Conservation (phyloP, 2,888 invertebrate genomes). For the Metacarcinus magister region DNA sequence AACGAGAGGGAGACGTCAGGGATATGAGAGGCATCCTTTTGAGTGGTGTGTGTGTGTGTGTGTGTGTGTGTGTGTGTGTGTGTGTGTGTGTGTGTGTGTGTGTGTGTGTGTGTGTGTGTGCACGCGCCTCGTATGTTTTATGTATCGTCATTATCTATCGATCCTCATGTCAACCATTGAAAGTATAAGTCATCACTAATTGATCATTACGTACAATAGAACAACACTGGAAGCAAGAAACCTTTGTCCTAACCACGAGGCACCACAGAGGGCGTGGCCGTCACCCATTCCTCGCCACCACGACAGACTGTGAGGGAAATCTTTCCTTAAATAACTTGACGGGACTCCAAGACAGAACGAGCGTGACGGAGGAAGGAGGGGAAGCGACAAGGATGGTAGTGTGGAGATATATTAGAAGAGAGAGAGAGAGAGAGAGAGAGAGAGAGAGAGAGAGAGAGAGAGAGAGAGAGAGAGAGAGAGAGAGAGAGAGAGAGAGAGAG, state of each 20-base stretch:
- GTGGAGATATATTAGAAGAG: not conserved
- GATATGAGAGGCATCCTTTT: not conserved
- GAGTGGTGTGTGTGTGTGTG: conserved; percentile 43
- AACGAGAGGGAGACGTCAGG: not conserved
- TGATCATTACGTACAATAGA: not conserved
- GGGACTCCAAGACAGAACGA: not conserved
- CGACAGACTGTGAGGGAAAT: not conserved
- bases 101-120: conserved; percentile 57
- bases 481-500: conserved; percentile 37
- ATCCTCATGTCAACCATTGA: not conserved
- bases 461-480: conserved; percentile 8
- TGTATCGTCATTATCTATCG: not conserved
- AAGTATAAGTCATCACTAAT: not conserved
- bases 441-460: not conserved
- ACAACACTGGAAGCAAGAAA: not conserved
- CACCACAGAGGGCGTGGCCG: conserved; percentile 37
- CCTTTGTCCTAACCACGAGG: not conserved
- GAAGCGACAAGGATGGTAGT: not conserved
- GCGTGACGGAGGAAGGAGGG: not conserved
- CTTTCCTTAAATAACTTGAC: conserved; percentile 22
- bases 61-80: conserved; percentile 55
- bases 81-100: conserved; percentile 53
- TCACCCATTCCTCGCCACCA: not conserved
- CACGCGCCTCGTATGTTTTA: not conserved
- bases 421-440: conserved; percentile 38